Conservation (phyloP, 2,113 vertebrate species). For the Ptychochromis oligacanthus region DNA sequence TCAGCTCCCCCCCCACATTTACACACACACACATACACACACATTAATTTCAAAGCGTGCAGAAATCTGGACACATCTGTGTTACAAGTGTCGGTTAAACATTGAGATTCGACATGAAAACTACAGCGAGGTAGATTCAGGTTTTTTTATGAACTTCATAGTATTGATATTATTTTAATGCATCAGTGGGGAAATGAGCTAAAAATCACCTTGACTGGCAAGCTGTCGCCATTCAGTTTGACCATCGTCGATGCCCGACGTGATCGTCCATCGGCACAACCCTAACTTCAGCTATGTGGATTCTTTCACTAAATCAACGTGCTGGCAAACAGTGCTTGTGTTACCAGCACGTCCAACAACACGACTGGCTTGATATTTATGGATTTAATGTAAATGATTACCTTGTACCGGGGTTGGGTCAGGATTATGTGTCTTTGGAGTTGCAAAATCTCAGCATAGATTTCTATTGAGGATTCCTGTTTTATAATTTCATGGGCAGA, state of each 20-base stretch:
- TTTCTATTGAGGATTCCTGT: background rate
- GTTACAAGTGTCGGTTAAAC: background rate
- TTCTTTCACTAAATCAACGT: background rate
- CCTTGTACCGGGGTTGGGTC: background rate
- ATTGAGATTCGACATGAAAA: background rate
- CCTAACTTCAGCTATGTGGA: background rate
- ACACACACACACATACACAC: rapidly evolving
- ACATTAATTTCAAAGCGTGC: background rate
- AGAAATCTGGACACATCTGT: background rate
- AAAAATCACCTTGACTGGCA: background rate
- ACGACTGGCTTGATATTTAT: background rate
- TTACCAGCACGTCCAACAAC: background rate
- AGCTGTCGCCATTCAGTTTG: background rate
- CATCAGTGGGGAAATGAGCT: background rate
- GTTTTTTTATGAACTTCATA: too few relatives aligned
- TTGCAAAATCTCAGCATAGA: background rate
- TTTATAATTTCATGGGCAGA: background rate
- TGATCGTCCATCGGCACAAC: background rate
- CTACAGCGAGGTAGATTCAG: background rate
- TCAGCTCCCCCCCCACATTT: rapidly evolving
- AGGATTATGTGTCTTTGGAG: too few relatives aligned
- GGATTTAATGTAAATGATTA: background rate
- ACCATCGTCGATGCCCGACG: rapidly evolving
- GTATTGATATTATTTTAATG: background rate
- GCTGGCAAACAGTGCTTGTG: background rate